These are phyloP conservation scores for Dicyrtomina minuta DNA, from an alignment of 2,888 invertebrate genomes.

Conservation along the genomic window DNA sequence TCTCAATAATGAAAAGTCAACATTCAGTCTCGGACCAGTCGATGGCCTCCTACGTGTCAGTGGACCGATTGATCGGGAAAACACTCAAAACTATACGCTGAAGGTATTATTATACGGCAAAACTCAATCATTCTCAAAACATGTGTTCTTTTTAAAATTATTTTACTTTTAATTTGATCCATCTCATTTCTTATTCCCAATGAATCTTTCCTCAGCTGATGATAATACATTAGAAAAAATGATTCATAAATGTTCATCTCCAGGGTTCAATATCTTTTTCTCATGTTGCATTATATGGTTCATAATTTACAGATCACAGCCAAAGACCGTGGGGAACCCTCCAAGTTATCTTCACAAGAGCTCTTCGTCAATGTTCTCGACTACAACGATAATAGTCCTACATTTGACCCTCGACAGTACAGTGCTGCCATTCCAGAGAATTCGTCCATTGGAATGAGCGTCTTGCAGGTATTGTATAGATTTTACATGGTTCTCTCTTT, in stretches of 20 bases:
- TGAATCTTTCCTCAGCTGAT: background rate
- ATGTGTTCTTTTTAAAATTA: too few species aligned
- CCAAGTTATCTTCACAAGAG: constrained; percentile 69
- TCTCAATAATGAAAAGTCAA: constrained; percentile 60
- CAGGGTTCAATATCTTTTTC: background rate
- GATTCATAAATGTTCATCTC: too few species aligned
- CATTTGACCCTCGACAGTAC: constrained; percentile 68
- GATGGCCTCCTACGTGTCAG: constrained; percentile 84
- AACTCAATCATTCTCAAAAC: too few species aligned
- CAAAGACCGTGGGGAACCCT: constrained; percentile 82
- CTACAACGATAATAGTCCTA: constrained; percentile 70
- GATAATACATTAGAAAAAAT: background rate
- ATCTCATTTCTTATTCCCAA: background rate
- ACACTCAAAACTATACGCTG: constrained; percentile 71
- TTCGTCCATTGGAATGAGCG: constrained; percentile 88
- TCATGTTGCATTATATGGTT: background rate
- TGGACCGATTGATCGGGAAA: constrained; percentile 82
- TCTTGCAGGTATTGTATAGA: constrained; percentile 68
- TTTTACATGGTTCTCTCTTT: background rate
- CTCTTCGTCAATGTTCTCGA: constrained; percentile 76
- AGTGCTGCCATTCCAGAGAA: constrained; percentile 89
- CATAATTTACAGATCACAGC: constrained; percentile 64
- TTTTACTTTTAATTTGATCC: too few species aligned
- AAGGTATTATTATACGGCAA: constrained; percentile 56
- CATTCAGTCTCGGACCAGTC: constrained; percentile 80